A percentile compares a stretch with the other conserved stretches of the same genome.
These are phyloP conservation scores for Chalcis sispes DNA, from an alignment of 2,888 invertebrate genomes.

Conservation along the genomic window DNA sequence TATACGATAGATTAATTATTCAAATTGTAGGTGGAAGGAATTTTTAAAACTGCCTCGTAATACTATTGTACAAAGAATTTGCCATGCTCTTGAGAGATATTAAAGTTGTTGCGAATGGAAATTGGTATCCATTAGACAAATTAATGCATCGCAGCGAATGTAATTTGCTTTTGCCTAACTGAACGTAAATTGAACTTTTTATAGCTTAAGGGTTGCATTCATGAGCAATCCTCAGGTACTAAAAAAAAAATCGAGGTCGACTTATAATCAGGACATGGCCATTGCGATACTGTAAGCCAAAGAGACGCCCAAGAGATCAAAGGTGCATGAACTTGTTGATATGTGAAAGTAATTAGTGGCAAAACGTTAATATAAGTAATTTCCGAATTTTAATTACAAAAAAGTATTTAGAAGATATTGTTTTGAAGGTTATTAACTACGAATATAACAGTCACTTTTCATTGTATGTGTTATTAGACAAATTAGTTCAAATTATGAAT, in stretches of 20 bases:
- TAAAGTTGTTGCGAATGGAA: conserved; percentile 1
- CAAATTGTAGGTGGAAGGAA: conserved; percentile 40
- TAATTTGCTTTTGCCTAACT: neutral
- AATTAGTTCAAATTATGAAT: conserved; percentile 47
- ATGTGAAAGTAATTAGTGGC: conserved; percentile 11
- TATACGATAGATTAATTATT: neutral
- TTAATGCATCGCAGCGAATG: conserved; percentile 15
- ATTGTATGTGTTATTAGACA: conserved; percentile 41
- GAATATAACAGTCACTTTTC: conserved; percentile 8
- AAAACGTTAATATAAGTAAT: conserved; percentile 16
- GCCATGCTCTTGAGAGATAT: conserved; percentile 7
- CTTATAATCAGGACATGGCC: conserved; percentile 31
- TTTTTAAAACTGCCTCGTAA: conserved; percentile 39
- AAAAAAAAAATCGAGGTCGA: conserved; percentile 44
- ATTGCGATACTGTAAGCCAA: conserved; percentile 31
- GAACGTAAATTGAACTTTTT: conserved; percentile 13
- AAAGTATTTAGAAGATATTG: conserved; percentile 32
- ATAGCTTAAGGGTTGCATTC: conserved; percentile 12
- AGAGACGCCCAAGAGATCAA: conserved; percentile 25
- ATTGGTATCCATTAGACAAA: conserved; percentile 35
- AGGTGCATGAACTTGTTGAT: conserved; percentile 27
- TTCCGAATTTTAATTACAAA: conserved; percentile 25
- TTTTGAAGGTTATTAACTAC: conserved; percentile 18
- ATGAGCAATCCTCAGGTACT: conserved; percentile 2
- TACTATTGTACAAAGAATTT: conserved; percentile 48